Base-by-base conservation (phyloP, 2,888 invertebrate genomes). In the Deroplatys truncata region DNA sequence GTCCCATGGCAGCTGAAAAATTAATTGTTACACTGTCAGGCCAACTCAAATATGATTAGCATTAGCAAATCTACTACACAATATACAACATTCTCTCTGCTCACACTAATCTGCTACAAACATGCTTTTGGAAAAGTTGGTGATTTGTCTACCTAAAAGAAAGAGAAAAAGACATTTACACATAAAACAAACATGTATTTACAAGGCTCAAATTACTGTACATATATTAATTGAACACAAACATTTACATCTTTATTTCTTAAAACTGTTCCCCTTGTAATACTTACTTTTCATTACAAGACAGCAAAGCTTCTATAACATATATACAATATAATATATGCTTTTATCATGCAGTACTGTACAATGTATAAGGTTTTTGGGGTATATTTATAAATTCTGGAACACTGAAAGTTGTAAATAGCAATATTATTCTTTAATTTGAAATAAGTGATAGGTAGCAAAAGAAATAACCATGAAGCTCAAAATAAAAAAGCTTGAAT, bases 1-100 rank as follows among this genome's bases (percentile, higher is more conserved):
- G 96, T 92, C 98, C 98, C 97, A 98, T 97, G 92, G 98, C 98
- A 94, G 98, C 98, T 98, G 95, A 91, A 94, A 94, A 92, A 86
- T n/a, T 31, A 84, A 28, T 35, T n/a, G 29, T 25, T 25, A 20
- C 25, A 35, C 82, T 10, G 0, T 84, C 10, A 84, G 7, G 2
- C 2, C 25, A 28, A 28, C 84, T 31, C n/a, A 84, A 31, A 25
- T 7, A 72, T 7, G 25, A 20, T 20, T 20, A 72, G 20, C 0
- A 5, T 72, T 72, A 72, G 25, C 16, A 72, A 72, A 20, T 72
- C 56, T 72, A 72, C 56, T 72, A 20, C 25, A 72, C 25, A 72
- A 25, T 25, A 20, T 25, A 72, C 56, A 72, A 72, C 56, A 72
- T 72, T 72, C 56, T 20, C 3, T 72, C 25, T 72, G 56, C 56